Percentiles rank a stretch among this genome's conserved stretches.
phyloP scores from a whole-genome alignment of 2,888 invertebrate species.

The Alloplasta piceator region DNA sequence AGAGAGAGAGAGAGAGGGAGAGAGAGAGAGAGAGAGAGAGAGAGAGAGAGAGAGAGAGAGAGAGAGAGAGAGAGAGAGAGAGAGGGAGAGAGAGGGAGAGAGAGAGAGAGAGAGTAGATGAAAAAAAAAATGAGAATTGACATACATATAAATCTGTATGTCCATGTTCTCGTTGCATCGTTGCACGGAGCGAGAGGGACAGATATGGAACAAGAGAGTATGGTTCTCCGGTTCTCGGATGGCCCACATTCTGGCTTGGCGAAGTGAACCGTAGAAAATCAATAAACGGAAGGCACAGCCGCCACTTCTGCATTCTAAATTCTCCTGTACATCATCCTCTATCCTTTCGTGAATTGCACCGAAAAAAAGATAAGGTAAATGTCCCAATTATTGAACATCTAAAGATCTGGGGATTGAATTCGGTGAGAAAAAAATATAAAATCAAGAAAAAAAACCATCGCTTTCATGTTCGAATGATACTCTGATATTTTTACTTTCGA shows the following conservation, averaged over 20 bases:
- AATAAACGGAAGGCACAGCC: constrained; percentile 80
- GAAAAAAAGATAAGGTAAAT: background rate
- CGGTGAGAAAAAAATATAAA: too few species aligned
- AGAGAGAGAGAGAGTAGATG: background rate
- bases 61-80: background rate
- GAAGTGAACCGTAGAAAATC: constrained; percentile 77
- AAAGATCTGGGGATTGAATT: too few species aligned
- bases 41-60: constrained; percentile 1
- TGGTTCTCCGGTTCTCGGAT: constrained; percentile 55
- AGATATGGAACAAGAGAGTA: background rate
- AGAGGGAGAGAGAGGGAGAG: constrained; percentile 1
- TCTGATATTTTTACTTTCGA: too few species aligned
- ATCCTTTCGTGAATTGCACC: constrained; percentile 10
- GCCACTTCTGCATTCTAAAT: constrained; percentile 73
- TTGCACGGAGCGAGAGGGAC: background rate
- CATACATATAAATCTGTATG: too few species aligned
- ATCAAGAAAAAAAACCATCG: too few species aligned
- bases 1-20: too few species aligned
- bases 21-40: too few species aligned
- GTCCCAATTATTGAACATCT: too few species aligned
- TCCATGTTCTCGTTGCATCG: too few species aligned
- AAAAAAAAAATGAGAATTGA: too few species aligned
- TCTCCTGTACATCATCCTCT: constrained; percentile 16
- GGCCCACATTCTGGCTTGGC: constrained; percentile 76
- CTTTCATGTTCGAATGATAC: too few species aligned